A percentile compares a stretch with the other conserved stretches of the same genome.
Conservation (phyloP, 2,113 vertebrate genomes). For the Plectropomus leopardus region DNA sequence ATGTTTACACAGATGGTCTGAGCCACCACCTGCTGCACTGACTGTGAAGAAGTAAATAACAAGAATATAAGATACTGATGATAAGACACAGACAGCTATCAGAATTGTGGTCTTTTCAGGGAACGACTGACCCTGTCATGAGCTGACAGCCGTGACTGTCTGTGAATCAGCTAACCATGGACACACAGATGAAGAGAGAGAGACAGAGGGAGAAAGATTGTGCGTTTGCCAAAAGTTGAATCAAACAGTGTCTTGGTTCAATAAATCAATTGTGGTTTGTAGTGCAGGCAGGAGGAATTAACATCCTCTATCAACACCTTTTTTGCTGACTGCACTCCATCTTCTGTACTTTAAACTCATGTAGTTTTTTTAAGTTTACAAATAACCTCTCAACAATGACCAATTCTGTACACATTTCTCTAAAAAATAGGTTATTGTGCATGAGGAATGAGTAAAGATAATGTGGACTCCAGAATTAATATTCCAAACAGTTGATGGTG, state of each 20-base stretch:
- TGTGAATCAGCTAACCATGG: constrained; percentile 47
- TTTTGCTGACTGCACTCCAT: constrained; percentile 14
- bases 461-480: not conserved
- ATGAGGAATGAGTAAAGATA: not conserved
- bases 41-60: constrained; percentile 38
- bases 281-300: constrained; percentile 11
- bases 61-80: constrained; percentile 6
- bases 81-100: constrained; percentile 11
- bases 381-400: not conserved
- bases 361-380: not conserved
- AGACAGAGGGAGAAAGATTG: not conserved
- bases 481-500: not conserved
- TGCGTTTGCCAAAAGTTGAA: constrained; percentile 46
- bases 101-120: constrained; percentile 26
- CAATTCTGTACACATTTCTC: not conserved
- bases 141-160: constrained; percentile 48
- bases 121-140: constrained; percentile 18
- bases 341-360: not conserved
- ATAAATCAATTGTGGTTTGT: constrained; percentile 60
- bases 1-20: constrained; percentile 54
- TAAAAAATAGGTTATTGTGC: not conserved
- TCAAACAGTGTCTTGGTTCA: constrained; percentile 47
- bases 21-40: constrained; percentile 35
- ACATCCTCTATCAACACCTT: constrained; percentile 10
- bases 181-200: constrained; percentile 14